Evolutionary conservation across 2,113 vertebrate species (phyloP), one percentile per base, ranked within the genome.

Genomic region (Xenus cinereus): DNA sequence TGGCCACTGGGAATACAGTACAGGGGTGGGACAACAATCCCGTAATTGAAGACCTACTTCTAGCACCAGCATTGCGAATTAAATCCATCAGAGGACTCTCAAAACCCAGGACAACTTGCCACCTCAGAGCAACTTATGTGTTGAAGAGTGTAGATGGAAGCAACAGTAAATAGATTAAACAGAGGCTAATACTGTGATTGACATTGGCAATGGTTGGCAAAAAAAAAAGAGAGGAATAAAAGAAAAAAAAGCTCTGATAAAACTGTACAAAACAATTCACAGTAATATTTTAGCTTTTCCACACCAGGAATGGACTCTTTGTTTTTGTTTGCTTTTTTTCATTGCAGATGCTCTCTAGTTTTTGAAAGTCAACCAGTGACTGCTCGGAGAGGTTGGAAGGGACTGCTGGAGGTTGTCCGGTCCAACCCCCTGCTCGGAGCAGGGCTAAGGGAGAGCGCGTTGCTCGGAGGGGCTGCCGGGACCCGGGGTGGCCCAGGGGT

Each of bases 111-210:
- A 99, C 98, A 98, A 98, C 98, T 98, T 98, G 98, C 98, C 98
- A 98, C 97, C 98, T 98, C 97, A 98, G 98, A 98, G 98, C 98
- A 98, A 98, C 97, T 95, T 97, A 97, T 94, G 97, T 75, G 7
- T 89, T 98, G 98, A 98, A 98, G 98, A 98, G 97, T 97, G 96
- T 98, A 97, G 95, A 97, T 97, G 98, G 98, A 98, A 98, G 98
- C 98, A 98, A 98, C 97, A 98, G 98, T 97, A 97, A 98, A 98
- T 84, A 98, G 98, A 98, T 97, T 75, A 98, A 98, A 98, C 98
- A 98, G 98, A 98, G 98, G 98, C 98, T 99, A 99, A 99, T 99
- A 99, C 99, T 99, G 99, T 99, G 99, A 99, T 98, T 99, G 98
- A 99, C 98, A 98, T 98, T 99, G 98, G 99, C 99, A 99, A 99